phyloP scores from a whole-genome alignment of 2,113 vertebrate species.

The Dipodomys stephensi region DNA sequence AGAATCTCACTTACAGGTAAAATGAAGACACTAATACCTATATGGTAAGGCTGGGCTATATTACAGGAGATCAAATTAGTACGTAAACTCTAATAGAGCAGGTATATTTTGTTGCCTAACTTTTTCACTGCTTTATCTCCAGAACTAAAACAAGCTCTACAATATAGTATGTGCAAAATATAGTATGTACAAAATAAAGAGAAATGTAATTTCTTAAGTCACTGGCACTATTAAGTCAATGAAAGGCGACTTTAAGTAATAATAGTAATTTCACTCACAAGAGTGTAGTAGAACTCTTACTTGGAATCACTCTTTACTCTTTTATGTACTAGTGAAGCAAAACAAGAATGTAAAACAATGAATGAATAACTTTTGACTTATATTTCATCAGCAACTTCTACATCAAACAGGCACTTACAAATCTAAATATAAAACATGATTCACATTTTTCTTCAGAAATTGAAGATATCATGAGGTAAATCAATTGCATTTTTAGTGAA shows the following conservation, averaged over 20 bases:
- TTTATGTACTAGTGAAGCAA: too few species aligned
- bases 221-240: not conserved
- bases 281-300: not conserved
- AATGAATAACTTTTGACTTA: too few species aligned
- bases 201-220: not conserved
- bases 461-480: slow-evolving; percentile 9
- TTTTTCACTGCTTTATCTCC: not conserved
- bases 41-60: too few species aligned
- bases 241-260: not conserved
- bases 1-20: not conserved
- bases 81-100: not conserved
- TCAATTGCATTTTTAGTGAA: not conserved
- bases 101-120: not conserved
- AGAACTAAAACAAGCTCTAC: slow-evolving; percentile 11
- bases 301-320: not conserved
- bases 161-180: not conserved
- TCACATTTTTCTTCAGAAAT: not conserved
- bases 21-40: not conserved
- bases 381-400: not conserved
- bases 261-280: not conserved
- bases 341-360: not conserved
- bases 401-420: not conserved
- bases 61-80: too few species aligned
- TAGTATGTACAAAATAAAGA: not conserved
- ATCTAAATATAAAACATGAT: slow-evolving; percentile 14